phyloP scores from a whole-genome alignment of 2,888 invertebrate species.

The Ornithoptera alexandrae region DNA sequence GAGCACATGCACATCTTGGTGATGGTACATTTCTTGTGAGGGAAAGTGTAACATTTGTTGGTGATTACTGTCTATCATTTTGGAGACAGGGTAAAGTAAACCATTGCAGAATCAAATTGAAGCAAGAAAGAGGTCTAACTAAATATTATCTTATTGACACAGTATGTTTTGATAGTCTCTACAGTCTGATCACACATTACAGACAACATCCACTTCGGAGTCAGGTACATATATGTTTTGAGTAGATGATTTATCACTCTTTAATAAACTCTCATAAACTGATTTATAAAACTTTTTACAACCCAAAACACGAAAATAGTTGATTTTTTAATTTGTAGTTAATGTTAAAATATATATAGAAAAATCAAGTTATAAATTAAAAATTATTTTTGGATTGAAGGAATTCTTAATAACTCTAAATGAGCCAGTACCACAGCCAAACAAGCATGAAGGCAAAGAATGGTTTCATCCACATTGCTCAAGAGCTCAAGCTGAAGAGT shows the following conservation, averaged over 20 bases:
- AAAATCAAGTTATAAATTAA: background rate
- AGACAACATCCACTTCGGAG: slow-evolving; percentile 91
- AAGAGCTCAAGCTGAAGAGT: slow-evolving; percentile 91
- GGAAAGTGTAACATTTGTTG: slow-evolving; percentile 96
- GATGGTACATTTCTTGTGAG: slow-evolving; percentile 96
- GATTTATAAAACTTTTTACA: too few species aligned
- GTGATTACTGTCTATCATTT: slow-evolving; percentile 97
- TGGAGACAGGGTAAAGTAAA: slow-evolving; percentile 94
- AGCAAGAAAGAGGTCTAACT: slow-evolving; percentile 92
- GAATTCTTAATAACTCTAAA: slow-evolving; percentile 93
- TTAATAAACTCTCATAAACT: too few species aligned
- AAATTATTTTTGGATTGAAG: slow-evolving; percentile 48
- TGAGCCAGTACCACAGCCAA: slow-evolving; percentile 96
- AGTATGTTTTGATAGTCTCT: slow-evolving; percentile 93
- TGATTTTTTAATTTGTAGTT: too few species aligned
- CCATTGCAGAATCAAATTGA: slow-evolving; percentile 94
- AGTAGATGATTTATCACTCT: too few species aligned
- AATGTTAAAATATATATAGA: too few species aligned
- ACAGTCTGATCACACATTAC: slow-evolving; percentile 94
- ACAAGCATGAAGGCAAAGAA: slow-evolving; percentile 94
- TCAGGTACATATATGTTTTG: slow-evolving; percentile 72
- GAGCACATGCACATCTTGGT: slow-evolving; percentile 88
- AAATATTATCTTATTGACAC: slow-evolving; percentile 95
- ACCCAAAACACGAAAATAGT: too few species aligned
- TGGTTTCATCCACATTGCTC: slow-evolving; percentile 94